Evolutionary conservation across 2,888 invertebrate species (phyloP).

Genomic region (Euzophera pinguis): DNA sequence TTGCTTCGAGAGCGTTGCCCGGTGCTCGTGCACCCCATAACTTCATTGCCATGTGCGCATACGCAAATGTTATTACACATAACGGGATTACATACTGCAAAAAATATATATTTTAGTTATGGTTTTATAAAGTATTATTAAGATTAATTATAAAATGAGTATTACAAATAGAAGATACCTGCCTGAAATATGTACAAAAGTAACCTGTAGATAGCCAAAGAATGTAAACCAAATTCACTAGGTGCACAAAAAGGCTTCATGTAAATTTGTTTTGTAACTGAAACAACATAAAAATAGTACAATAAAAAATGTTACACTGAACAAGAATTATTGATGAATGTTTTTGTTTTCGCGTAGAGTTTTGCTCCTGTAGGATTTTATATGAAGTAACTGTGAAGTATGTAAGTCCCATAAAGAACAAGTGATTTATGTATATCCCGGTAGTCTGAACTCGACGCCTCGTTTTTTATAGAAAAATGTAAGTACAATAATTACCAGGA

Average conservation of each 20-base stretch:
- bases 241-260: constrained; percentile 81
- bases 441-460: no score
- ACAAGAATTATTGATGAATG: no score
- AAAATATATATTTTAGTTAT: not conserved
- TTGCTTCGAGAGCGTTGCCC: constrained; percentile 87
- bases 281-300: not conserved
- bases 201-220: constrained; percentile 79
- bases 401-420: no score
- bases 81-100: constrained; percentile 88
- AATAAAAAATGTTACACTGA: no score
- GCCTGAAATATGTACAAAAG: constrained; percentile 78
- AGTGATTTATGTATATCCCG: no score
- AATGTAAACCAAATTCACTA: constrained; percentile 74
- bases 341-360: no score
- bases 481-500: constrained; percentile 37
- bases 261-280: constrained; percentile 65
- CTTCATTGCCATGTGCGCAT: constrained; percentile 88
- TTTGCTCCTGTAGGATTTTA: no score
- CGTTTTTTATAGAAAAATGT: not conserved
- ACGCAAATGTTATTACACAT: constrained; percentile 89
- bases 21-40: constrained; percentile 90
- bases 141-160: not conserved
- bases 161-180: constrained; percentile 29
- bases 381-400: no score
- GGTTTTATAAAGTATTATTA: no score